Conservation (phyloP, 2,888 invertebrate genomes). For the Xylocampa areola region DNA sequence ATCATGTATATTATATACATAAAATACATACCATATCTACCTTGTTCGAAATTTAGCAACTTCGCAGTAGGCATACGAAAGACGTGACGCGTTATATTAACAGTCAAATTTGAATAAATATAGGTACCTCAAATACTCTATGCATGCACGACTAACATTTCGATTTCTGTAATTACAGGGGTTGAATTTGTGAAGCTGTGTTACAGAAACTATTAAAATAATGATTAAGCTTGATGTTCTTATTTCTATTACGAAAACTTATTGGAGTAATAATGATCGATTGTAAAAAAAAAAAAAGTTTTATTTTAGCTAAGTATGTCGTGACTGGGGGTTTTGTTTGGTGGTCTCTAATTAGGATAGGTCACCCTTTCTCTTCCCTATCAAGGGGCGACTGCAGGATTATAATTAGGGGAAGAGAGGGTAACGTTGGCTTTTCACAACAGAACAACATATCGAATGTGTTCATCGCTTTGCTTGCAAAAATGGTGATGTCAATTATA, state of each 20-base stretch:
- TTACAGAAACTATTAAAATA: constrained; percentile 16
- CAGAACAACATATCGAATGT: constrained; percentile 21
- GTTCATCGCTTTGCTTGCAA: constrained; percentile 6
- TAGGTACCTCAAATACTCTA: constrained; percentile 37
- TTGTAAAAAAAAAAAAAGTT: constrained; percentile 1
- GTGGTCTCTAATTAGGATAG: constrained; percentile 39
- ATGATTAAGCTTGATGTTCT: neutral
- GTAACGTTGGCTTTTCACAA: constrained; percentile 29
- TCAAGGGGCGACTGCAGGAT: constrained; percentile 25
- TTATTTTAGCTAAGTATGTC: constrained; percentile 13
- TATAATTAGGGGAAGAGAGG: constrained; percentile 45
- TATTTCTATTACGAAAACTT: constrained; percentile 1
- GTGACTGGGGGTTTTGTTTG: constrained; percentile 13
- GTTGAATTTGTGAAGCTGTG: constrained; percentile 4
- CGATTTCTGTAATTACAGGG: constrained; percentile 42
- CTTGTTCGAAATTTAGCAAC: constrained; percentile 23
- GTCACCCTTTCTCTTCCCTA: constrained; percentile 33
- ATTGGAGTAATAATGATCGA: neutral
- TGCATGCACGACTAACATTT: constrained; percentile 35
- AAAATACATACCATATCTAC: neutral
- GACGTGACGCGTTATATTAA: constrained; percentile 65
- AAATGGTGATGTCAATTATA: constrained; percentile 6
- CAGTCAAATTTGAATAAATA: constrained; percentile 67
- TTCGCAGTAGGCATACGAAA: constrained; percentile 36
- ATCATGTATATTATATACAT: too few species aligned